phyloP scores from a whole-genome alignment of 2,888 invertebrate genomes.

The Disparrhopalites patrizii region DNA sequence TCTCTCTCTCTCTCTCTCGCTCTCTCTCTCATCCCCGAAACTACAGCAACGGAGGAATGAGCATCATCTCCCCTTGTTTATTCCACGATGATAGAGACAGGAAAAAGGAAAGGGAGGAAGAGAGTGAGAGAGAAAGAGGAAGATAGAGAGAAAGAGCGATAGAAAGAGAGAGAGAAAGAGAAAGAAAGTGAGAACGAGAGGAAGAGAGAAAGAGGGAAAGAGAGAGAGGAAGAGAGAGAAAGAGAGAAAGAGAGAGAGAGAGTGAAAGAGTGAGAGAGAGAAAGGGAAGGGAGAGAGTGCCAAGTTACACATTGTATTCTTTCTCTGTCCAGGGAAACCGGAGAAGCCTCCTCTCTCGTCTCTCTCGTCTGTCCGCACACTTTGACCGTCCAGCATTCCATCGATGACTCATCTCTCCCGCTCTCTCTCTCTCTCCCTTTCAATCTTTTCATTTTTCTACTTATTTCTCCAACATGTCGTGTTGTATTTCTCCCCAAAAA shows the following conservation, averaged over 20 bases:
- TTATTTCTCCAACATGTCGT: background rate
- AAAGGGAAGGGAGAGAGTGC: background rate
- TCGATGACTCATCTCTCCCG: constrained; percentile 9
- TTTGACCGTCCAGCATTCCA: constrained; percentile 8
- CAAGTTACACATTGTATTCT: too few relatives aligned
- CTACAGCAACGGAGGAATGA: background rate
- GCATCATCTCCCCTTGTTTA: constrained; percentile 11
- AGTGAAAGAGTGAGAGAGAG: background rate
- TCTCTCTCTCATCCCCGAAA: background rate
- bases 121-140: background rate
- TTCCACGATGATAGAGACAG: background rate
- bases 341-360: constrained; percentile 14
- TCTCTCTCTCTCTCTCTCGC: background rate
- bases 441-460: background rate
- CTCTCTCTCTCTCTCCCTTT: background rate
- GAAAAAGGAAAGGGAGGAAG: too few relatives aligned
- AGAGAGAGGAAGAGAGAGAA: too few relatives aligned
- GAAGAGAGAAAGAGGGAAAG: background rate
- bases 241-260: too few relatives aligned
- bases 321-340: constrained; percentile 12
- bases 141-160: background rate
- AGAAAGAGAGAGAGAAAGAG: background rate
- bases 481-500: constrained; percentile 10
- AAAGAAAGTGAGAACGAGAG: background rate
- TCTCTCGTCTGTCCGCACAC: background rate